Base-by-base conservation (phyloP, 2,888 invertebrate species). In the Limnephilus auricula region DNA sequence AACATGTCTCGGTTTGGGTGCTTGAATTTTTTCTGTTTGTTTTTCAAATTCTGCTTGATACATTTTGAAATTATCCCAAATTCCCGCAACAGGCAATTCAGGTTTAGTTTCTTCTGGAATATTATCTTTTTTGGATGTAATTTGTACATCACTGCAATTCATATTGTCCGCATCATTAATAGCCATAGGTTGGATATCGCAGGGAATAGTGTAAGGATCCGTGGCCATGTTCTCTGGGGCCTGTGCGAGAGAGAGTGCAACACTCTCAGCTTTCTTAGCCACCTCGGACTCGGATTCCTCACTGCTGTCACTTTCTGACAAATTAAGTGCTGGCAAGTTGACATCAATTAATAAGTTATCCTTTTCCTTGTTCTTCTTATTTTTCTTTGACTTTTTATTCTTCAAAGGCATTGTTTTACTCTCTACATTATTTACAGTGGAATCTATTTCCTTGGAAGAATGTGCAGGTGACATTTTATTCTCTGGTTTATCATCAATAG, bases 221-320 rank as follows among this genome's bases (percentile, higher is more conserved):
- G 45, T 40, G 40, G 34, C 2, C 10, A 30, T 25, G 18, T 37
- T 85, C 32, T 92, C 89, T 3, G 92, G 92, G 84, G 15, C 4
- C n/a, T 45, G 40, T 4, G 93, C 34, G 78, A 92, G 34, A 50
- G 45, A 45, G 15, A 45, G 45, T 45, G 91, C 15, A 34, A n/a
- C 32, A 5, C 79, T 86, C 25, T 92, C 90, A 18, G 30, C 34
- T 50, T 89, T 91, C 78, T 90, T 93, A n/a, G 30, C 89, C 30
- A 45, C 80, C 90, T 93, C 93, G 15, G 93, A 90, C 89, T 93
- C 93, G 0, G 93, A 96, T 93, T 98, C 98, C 92, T 97, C 97
- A 93, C 97, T 98, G 93, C 97, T 98, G 93, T 98, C 98, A 94
- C 98, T 98, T 94, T 98, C 98, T 0, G 98, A 98, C 82, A 98